Evolutionary conservation across 2,888 invertebrate species (phyloP).

Genomic region (Sicus ferrugineus): DNA sequence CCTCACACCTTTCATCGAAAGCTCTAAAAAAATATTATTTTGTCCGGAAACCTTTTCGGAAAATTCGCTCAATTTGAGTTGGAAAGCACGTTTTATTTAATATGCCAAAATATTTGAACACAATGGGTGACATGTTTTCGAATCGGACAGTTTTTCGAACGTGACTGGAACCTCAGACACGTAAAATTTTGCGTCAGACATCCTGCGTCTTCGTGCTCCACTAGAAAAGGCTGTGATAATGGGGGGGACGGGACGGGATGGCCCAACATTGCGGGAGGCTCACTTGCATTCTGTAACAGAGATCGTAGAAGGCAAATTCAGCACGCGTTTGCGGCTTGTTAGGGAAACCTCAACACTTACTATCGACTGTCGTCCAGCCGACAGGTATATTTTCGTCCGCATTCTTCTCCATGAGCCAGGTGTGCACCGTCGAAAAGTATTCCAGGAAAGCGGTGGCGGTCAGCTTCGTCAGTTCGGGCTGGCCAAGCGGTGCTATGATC

Average conservation of each 20-base stretch:
- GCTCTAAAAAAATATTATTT: no score
- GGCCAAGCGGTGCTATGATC: conserved; percentile 70
- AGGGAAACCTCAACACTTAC: conserved; percentile 38
- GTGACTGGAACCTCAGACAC: conserved; percentile 16
- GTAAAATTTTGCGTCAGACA: conserved; percentile 26
- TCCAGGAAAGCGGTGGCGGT: conserved; percentile 70
- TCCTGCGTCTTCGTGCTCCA: conserved; percentile 11
- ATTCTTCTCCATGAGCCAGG: conserved; percentile 70
- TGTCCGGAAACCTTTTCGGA: no score
- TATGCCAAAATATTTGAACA: conserved; percentile 23
- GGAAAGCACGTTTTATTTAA: conserved; percentile 30
- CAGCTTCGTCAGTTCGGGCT: conserved; percentile 75
- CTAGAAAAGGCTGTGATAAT: conserved; percentile 11
- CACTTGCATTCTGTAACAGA: conserved; percentile 29
- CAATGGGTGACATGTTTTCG: conserved; percentile 16
- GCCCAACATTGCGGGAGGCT: not conserved
- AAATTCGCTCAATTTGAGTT: not conserved
- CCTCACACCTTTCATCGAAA: no score
- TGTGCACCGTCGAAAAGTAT: conserved; percentile 70
- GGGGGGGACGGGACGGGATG: conserved; percentile 2
- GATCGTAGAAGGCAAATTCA: not conserved
- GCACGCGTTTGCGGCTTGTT: not conserved
- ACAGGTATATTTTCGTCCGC: conserved; percentile 54
- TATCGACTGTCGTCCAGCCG: conserved; percentile 45
- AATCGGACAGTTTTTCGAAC: conserved; percentile 16